Conservation (phyloP, 2,113 vertebrate genomes). For the Protobothrops mucrosquamatus region DNA sequence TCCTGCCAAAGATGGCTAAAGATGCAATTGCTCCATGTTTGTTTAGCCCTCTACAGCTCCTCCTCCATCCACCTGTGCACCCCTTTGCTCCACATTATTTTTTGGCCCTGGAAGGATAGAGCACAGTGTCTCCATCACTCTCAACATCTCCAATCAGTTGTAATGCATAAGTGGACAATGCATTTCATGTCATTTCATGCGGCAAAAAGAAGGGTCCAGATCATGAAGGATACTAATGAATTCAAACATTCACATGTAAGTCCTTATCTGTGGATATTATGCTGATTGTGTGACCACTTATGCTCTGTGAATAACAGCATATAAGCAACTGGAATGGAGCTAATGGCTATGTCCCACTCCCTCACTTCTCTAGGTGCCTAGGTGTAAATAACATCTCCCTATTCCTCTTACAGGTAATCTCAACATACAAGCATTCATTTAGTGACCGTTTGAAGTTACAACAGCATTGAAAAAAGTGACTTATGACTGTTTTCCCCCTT, state of each 20-base stretch:
- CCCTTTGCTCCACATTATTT: background rate
- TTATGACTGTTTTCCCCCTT: background rate
- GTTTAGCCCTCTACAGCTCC: background rate
- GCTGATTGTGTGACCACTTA: background rate
- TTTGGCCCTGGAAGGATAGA: background rate
- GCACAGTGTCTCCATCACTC: background rate
- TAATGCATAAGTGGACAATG: background rate
- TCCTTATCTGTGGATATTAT: background rate
- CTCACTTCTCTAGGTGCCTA: background rate
- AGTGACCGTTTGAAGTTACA: background rate
- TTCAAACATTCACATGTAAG: background rate
- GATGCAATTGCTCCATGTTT: background rate
- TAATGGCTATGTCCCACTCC: background rate
- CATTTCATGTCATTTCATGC: background rate
- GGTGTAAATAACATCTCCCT: background rate
- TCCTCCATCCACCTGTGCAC: background rate
- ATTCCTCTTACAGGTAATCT: background rate
- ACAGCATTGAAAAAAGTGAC: background rate
- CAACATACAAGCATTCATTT: background rate
- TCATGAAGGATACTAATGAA: background rate
- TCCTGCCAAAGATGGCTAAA: background rate
- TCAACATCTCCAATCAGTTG: background rate
- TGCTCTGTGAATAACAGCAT: background rate
- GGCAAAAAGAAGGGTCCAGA: background rate
- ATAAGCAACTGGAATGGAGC: background rate